A percentile compares a stretch with the other conserved stretches of the same genome.
phyloP scores from a whole-genome alignment of 2,888 invertebrate genomes.

The Danaus chrysippus region DNA sequence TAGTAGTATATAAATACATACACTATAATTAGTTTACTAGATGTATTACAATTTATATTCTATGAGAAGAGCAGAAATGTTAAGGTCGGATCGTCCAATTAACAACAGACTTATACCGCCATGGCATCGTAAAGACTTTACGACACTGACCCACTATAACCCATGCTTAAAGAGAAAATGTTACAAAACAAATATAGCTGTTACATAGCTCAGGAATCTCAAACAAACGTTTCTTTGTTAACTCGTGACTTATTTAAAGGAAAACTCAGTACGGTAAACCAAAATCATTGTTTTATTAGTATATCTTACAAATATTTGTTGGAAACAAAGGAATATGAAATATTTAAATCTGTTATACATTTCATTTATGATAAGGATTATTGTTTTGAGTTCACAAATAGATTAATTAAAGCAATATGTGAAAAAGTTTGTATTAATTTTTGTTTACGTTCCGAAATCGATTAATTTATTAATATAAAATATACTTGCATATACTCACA shows the following conservation, averaged over 20 bases:
- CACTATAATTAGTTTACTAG: constrained; percentile 4
- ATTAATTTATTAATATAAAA: constrained; percentile 5
- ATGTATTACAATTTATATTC: constrained; percentile 4
- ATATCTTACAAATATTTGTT: no score
- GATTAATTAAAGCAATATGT: no score
- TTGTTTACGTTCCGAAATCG: no score
- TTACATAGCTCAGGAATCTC: constrained; percentile 8
- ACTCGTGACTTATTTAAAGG: no score
- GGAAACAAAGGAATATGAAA: no score
- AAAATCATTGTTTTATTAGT: no score
- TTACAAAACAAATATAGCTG: constrained; percentile 6
- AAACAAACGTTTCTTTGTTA: constrained; percentile 3
- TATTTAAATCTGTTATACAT: no score
- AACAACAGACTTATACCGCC: constrained; percentile 21
- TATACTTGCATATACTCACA: background rate
- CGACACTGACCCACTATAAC: constrained; percentile 31
- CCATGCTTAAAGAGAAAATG: constrained; percentile 36
- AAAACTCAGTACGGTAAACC: no score
- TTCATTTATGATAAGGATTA: no score
- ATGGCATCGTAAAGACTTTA: constrained; percentile 31
- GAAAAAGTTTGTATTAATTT: no score
- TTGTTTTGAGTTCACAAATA: no score
- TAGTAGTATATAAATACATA: background rate
- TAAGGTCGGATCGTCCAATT: constrained; percentile 12
- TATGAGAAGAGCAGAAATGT: background rate